Base-by-base conservation (phyloP, 2,888 invertebrate genomes). In the Tipula vernalis region DNA sequence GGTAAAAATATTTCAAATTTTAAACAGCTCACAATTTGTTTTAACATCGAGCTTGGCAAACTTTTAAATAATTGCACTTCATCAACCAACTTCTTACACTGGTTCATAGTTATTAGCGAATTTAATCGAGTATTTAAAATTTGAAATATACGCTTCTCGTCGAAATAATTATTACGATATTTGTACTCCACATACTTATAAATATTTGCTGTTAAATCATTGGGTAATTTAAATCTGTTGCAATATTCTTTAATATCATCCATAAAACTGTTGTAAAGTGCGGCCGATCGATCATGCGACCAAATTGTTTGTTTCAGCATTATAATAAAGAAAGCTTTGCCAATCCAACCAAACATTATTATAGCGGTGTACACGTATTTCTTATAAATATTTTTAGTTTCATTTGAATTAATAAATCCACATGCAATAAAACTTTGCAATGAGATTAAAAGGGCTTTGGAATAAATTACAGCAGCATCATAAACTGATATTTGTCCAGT, bases 61-160 rank as follows among this genome's bases (percentile, higher is more conserved):
- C 93, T 92, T 87, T 92, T 91, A 88, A 94, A 93, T 88, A 93
- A 92, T 2, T 91, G 91, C 0, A 93, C 93, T 86, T 92, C 92
- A 88, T 93, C 93, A 2, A 94, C 93, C 71, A 94, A 89, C 88
- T 92, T 92, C 4, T 92, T 90, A 87, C 93, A 93, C 2, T 91
- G 92, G 88, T 93, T 92, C 92, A 93, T 92, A n/a, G 91, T 90
- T 71, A 93, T 92, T 89, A 93, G 93, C 89, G 93, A 85, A 36
- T 51, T 44, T n/a, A 87, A 41, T 36, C 36, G 15, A 0, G 91
- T 91, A 0, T 93, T 92, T 47, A 93, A 89, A 0, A 92, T 92
- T 10, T 90, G 89, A 10, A 91, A 89, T 88, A 93, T 93, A 85
- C 91, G 91, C 51, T 90, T 90, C 88, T 93, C 93, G 87, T 92